Evolutionary conservation across 2,797 vertebrate species (phyloP).

Genomic region (Acrossocheilus wenchowensis): DNA sequence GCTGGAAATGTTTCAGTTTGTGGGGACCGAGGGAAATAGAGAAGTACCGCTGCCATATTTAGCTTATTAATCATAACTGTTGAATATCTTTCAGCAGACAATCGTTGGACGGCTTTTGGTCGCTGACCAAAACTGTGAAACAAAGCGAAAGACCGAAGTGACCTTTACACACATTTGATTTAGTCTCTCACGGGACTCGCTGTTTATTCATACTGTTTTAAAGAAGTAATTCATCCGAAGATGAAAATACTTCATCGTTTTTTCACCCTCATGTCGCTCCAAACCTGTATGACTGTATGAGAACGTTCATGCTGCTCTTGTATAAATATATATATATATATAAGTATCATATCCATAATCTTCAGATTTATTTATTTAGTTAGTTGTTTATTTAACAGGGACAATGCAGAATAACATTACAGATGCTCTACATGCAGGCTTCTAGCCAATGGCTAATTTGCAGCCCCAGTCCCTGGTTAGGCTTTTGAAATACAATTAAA

Average conservation of each 20-base stretch:
- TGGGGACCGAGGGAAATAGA: slow-evolving; percentile 57
- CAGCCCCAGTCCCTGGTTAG: too few species aligned
- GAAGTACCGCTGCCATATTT: slow-evolving; percentile 66
- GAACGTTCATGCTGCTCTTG: not conserved
- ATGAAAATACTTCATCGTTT: not conserved
- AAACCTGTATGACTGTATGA: not conserved
- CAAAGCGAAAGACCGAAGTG: not conserved
- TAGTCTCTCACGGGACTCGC: not conserved
- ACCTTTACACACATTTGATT: not conserved
- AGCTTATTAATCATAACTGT: slow-evolving; percentile 56
- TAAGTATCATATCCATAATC: not conserved
- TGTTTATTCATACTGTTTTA: not conserved
- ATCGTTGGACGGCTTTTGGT: not conserved
- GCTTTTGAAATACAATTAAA: too few species aligned
- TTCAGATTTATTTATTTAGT: not conserved
- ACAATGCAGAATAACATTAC: too few species aligned
- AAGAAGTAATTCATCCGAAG: not conserved
- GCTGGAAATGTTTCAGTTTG: slow-evolving; percentile 73
- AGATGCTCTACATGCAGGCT: too few species aligned
- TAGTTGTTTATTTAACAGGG: too few species aligned
- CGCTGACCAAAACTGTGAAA: slow-evolving; percentile 23
- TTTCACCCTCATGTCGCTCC: not conserved
- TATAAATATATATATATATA: too few species aligned
- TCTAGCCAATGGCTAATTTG: too few species aligned
- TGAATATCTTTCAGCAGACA: slow-evolving; percentile 40